A percentile compares a stretch with the other conserved stretches of the same genome.
Evolutionary conservation across 2,888 invertebrate species (phyloP).

Genomic region (Xanthia togata): DNA sequence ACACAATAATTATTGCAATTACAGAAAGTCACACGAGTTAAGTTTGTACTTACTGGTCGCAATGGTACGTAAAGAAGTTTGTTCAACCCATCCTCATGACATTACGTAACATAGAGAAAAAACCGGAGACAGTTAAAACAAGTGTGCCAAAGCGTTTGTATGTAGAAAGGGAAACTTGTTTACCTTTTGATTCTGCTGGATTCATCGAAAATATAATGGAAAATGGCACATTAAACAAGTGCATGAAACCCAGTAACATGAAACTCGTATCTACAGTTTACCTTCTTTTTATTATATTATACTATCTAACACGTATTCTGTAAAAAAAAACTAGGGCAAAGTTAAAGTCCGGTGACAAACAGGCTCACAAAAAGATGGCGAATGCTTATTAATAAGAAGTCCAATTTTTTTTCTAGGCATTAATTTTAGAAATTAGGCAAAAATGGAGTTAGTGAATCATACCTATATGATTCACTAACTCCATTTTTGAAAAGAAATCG

Average conservation of each 20-base stretch:
- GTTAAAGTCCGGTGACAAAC: neutral
- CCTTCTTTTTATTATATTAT: neutral
- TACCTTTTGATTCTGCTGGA: conserved; percentile 7
- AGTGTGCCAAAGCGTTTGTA: conserved; percentile 10
- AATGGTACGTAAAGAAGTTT: conserved; percentile 21
- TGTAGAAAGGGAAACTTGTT: conserved; percentile 43
- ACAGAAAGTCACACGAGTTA: conserved; percentile 19
- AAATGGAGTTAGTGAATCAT: no score
- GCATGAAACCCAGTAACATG: neutral
- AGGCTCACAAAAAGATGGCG: neutral
- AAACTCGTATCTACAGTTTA: neutral
- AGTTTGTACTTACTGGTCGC: conserved; percentile 11
- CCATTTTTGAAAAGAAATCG: no score
- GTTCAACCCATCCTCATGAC: conserved; percentile 35
- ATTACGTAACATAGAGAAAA: conserved; percentile 45
- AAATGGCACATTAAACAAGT: neutral
- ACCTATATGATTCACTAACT: no score
- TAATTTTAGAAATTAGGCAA: no score
- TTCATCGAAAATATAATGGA: neutral
- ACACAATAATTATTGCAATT: conserved; percentile 23
- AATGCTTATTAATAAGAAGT: no score
- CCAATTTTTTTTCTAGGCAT: no score
- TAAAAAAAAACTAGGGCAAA: neutral
- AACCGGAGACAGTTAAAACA: conserved; percentile 23
- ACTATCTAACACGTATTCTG: neutral